These are phyloP conservation scores for Puffinus mauretanicus DNA, from an alignment of 2,113 vertebrate genomes.

Conservation along the genomic window DNA sequence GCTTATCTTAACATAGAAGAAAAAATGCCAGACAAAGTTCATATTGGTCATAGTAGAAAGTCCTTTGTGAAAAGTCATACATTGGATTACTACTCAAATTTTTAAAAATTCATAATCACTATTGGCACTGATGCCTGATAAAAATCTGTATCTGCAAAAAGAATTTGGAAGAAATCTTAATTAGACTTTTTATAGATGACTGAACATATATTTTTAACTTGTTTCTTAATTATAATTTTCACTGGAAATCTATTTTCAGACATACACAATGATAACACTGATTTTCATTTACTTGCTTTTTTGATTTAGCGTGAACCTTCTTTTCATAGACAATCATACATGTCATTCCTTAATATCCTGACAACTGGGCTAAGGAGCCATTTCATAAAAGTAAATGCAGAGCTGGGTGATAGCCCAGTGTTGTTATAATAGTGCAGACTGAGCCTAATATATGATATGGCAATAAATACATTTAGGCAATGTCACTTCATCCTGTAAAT, in stretches of 20 bases:
- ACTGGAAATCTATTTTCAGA: not conserved
- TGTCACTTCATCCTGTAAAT: slow-evolving; percentile 19
- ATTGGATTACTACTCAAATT: not conserved
- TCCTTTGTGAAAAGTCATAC: not conserved
- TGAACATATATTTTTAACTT: not conserved
- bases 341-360: not conserved
- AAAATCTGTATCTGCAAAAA: not conserved
- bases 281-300: not conserved
- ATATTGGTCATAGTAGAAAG: not conserved
- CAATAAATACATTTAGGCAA: slow-evolving; percentile 57
- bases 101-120: not conserved
- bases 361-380: not conserved
- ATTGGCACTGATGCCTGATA: not conserved
- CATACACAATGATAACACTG: not conserved
- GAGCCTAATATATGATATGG: slow-evolving; percentile 29
- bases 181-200: not conserved
- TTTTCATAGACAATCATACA: not conserved
- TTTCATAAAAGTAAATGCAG: not conserved
- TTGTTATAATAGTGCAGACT: not conserved
- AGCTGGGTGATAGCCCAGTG: not conserved
- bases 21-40: not conserved
- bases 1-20: not conserved
- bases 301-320: not conserved
- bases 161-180: not conserved
- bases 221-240: not conserved